Evolutionary conservation across 1,140 invertebrate genomes (phyloP).

Genomic region (Drosophila nigrodunni): DNA sequence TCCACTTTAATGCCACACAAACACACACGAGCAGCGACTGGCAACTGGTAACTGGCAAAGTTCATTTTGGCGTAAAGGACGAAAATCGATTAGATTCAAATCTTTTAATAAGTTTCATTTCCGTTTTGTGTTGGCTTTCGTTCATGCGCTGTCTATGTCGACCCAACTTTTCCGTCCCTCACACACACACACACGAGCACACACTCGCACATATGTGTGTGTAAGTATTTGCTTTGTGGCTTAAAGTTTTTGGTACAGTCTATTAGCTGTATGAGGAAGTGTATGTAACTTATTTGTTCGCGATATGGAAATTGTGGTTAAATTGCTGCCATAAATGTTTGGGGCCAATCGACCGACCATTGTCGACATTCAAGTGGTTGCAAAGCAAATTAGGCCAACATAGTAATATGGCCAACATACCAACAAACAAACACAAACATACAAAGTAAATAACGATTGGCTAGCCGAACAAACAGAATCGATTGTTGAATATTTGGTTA

Average conservation of each 20-base stretch:
- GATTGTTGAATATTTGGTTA: slow-evolving; percentile 33
- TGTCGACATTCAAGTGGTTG: slow-evolving; percentile 68
- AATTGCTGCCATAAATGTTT: slow-evolving; percentile 59
- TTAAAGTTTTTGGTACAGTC: slow-evolving; percentile 40
- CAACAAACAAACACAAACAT: background rate
- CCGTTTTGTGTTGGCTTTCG: slow-evolving; percentile 78
- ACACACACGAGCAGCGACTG: slow-evolving; percentile 4
- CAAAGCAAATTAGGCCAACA: slow-evolving; percentile 74
- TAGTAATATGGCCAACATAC: slow-evolving; percentile 41
- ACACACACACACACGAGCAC: background rate
- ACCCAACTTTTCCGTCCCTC: slow-evolving; percentile 13
- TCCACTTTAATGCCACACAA: slow-evolving; percentile 56
- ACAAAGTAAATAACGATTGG: slow-evolving; percentile 51
- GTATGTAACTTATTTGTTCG: slow-evolving; percentile 55
- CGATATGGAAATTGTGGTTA: slow-evolving; percentile 72
- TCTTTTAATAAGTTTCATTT: slow-evolving; percentile 84
- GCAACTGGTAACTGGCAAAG: slow-evolving; percentile 52
- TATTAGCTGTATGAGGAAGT: slow-evolving; percentile 49
- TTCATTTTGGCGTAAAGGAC: slow-evolving; percentile 79
- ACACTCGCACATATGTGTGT: background rate
- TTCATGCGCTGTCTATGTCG: slow-evolving; percentile 58
- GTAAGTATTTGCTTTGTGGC: slow-evolving; percentile 61
- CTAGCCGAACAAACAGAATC: slow-evolving; percentile 56
- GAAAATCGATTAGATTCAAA: slow-evolving; percentile 84
- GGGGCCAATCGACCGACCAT: slow-evolving; percentile 31